Base-by-base conservation (phyloP, 2,888 invertebrate species). In the Hypolimnas misippus region DNA sequence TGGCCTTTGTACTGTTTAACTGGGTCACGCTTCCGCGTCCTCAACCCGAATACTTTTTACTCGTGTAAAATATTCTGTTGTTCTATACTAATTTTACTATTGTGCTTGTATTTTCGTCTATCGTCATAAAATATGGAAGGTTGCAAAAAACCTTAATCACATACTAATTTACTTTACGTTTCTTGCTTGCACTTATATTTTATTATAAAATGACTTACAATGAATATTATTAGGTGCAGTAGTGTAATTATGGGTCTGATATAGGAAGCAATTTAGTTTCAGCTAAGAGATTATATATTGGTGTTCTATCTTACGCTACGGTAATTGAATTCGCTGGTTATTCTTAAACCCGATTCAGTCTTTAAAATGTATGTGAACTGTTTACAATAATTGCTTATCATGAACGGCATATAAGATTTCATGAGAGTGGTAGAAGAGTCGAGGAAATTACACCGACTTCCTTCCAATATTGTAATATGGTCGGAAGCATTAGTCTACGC, bases 11-110 rank as follows among this genome's bases (percentile, higher is more conserved):
- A 57, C 38, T 19, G 44, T 52, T 70, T 70, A 91, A 83, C 75
- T 90, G 83, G 91, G 92, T 90, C 92, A 90, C 78, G 82, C 87
- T 84, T 84, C 84, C 84, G 86, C 81, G 89, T 86, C 84, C 87
- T 84, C 84, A 77, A 78, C 79, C 78, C 77, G 74, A 80, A 79
- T 76, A 78, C 75, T 71, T 77, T 82, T 73, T 58, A 59, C 63
- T 56, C 52, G 42, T 58, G 51, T 56, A 54, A 50, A 62, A 62
- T 44, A 53, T 62, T 60, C 52, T 64, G 66, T 70, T 68, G 66
- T 66, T 66, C 16, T 38, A 16, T 42, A 7, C 38, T 49, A 17
- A 55, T 31, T 50, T 50, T 40, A 40, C 49, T 42, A 42, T 17
- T 60, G 49, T 16, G 46, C 8, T 50, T 10, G 19, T 14, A 19